phyloP scores from a whole-genome alignment of 2,888 invertebrate genomes.

The Carpatolechia fugitivella region DNA sequence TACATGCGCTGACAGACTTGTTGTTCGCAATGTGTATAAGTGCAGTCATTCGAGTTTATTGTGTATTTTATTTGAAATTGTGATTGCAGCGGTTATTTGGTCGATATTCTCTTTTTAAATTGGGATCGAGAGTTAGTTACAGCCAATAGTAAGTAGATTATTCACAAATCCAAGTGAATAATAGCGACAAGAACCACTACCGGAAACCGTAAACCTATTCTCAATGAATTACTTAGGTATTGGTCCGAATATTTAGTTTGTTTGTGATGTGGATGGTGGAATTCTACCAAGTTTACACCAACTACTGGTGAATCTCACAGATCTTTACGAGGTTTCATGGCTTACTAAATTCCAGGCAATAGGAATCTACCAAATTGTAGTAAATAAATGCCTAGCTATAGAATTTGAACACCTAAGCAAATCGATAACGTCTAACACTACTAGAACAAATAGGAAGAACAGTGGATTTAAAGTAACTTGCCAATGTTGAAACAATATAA shows the following conservation, averaged over 20 bases:
- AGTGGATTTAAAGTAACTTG: no score
- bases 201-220: not conserved
- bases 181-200: not conserved
- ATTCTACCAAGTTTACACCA: not conserved
- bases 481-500: no score
- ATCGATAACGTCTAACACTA: no score
- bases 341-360: not conserved
- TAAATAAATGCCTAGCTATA: no score
- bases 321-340: not conserved
- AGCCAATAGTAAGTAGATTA: not conserved
- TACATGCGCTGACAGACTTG: constrained; percentile 60
- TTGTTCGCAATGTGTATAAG: constrained; percentile 40
- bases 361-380: not conserved
- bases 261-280: not conserved
- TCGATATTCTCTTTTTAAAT: not conserved
- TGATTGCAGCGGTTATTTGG: constrained; percentile 29
- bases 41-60: constrained; percentile 38
- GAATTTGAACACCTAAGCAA: no score
- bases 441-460: no score
- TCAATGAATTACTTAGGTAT: not conserved
- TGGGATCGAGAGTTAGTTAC: not conserved
- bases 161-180: not conserved
- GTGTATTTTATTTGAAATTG: constrained; percentile 34
- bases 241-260: not conserved
- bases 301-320: not conserved